Conservation (phyloP, 2,113 vertebrate species). For the Megalops atlanticus region DNA sequence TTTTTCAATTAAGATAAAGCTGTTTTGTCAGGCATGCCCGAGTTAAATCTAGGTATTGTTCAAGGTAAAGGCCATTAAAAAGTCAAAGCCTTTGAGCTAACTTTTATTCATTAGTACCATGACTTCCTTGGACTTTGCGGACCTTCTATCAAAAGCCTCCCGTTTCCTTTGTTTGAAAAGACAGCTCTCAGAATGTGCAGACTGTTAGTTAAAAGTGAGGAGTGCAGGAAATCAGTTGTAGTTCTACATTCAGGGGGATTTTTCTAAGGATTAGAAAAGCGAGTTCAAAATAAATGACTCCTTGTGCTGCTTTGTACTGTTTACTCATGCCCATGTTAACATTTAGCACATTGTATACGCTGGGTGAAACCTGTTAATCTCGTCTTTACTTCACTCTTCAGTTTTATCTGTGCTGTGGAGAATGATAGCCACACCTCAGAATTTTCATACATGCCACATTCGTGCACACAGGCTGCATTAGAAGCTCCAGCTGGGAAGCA, state of each 20-base stretch:
- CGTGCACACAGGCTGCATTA: no score
- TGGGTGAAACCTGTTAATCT: neutral
- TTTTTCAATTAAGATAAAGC: constrained; percentile 59
- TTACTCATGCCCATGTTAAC: neutral
- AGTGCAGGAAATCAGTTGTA: constrained; percentile 34
- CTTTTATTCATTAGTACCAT: constrained; percentile 38
- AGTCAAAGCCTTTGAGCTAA: constrained; percentile 48
- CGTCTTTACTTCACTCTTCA: neutral
- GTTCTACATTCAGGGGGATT: no score
- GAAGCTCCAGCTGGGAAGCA: neutral
- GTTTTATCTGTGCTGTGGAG: neutral
- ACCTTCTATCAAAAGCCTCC: constrained; percentile 47
- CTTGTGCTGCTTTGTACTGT: neutral
- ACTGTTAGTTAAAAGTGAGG: neutral
- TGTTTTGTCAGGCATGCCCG: constrained; percentile 38
- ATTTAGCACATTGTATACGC: neutral
- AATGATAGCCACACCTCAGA: neutral
- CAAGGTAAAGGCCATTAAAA: constrained; percentile 54
- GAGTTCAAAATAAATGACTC: neutral
- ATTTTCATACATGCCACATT: neutral
- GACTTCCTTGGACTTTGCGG: constrained; percentile 49
- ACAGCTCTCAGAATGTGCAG: no score
- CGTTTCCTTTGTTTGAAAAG: constrained; percentile 38
- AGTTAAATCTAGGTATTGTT: constrained; percentile 60
- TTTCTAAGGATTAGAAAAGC: no score